phyloP scores from a whole-genome alignment of 2,888 invertebrate species.

The Epinotia nisella region DNA sequence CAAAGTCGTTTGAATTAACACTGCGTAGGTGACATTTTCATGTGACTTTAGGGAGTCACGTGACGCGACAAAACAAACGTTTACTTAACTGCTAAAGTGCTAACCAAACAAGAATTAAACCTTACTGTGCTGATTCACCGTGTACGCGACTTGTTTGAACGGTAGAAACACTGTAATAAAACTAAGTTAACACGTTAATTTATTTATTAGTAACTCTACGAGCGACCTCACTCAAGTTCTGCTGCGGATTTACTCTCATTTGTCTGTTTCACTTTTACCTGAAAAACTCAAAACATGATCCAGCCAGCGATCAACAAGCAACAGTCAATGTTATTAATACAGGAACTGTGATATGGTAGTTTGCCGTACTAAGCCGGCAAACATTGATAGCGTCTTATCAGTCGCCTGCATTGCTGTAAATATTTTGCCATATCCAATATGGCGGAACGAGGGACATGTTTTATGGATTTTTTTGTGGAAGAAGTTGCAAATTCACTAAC shows the following conservation, averaged over 20 bases:
- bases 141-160: constrained; percentile 11
- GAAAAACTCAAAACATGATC: background rate
- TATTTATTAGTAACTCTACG: too few species aligned
- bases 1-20: background rate
- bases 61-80: constrained; percentile 36
- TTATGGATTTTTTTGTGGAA: background rate
- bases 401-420: constrained; percentile 18
- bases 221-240: too few species aligned
- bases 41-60: constrained; percentile 14
- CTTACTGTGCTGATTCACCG: constrained; percentile 19
- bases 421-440: constrained; percentile 25
- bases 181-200: background rate
- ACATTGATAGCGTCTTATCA: constrained; percentile 36
- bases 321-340: constrained; percentile 33
- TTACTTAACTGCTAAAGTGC: constrained; percentile 36
- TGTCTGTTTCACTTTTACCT: background rate
- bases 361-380: constrained; percentile 33
- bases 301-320: constrained; percentile 3
- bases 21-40: constrained; percentile 9
- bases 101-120: constrained; percentile 42
- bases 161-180: constrained; percentile 6
- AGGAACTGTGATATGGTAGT: constrained; percentile 32
- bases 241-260: too few species aligned
- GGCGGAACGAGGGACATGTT: background rate
- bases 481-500: too few species aligned